A percentile compares a stretch with the other conserved stretches of the same genome.
Evolutionary conservation across 2,888 invertebrate genomes (phyloP).

Genomic region (Podabrus alpinus): DNA sequence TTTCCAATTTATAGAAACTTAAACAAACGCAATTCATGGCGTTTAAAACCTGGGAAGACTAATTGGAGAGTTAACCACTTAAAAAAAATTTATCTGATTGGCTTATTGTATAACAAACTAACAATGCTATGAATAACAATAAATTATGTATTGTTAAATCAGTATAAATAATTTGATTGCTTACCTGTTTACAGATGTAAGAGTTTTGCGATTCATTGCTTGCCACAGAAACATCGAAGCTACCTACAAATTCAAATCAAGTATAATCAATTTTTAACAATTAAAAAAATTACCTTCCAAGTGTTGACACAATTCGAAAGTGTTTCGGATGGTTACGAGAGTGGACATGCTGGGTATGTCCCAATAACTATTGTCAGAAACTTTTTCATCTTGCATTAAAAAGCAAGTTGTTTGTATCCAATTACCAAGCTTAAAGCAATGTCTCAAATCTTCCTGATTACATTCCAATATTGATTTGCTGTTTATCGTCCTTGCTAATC

Average conservation of each 20-base stretch:
- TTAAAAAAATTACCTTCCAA: neutral
- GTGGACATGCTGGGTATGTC: neutral
- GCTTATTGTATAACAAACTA: too few relatives aligned
- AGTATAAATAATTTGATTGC: neutral
- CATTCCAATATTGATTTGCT: slow-evolving; percentile 38
- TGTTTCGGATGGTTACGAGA: neutral
- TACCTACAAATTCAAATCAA: neutral
- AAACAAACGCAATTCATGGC: too few relatives aligned
- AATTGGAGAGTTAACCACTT: too few relatives aligned
- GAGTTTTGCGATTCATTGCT: neutral
- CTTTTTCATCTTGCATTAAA: neutral
- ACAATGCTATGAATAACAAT: too few relatives aligned
- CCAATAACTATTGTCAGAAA: neutral
- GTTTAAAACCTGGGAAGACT: too few relatives aligned
- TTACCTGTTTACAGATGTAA: neutral
- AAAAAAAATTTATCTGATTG: too few relatives aligned
- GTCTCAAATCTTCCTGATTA: slow-evolving; percentile 12
- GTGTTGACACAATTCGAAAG: neutral
- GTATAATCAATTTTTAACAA: neutral
- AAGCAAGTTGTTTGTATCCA: slow-evolving; percentile 21
- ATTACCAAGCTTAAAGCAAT: slow-evolving; percentile 25
- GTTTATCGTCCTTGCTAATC: slow-evolving; percentile 35
- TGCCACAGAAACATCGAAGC: neutral
- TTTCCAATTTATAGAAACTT: too few relatives aligned
- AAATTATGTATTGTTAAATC: too few relatives aligned